phyloP scores from a whole-genome alignment of 2,797 vertebrate species.

The Petrocephalus sullivani region DNA sequence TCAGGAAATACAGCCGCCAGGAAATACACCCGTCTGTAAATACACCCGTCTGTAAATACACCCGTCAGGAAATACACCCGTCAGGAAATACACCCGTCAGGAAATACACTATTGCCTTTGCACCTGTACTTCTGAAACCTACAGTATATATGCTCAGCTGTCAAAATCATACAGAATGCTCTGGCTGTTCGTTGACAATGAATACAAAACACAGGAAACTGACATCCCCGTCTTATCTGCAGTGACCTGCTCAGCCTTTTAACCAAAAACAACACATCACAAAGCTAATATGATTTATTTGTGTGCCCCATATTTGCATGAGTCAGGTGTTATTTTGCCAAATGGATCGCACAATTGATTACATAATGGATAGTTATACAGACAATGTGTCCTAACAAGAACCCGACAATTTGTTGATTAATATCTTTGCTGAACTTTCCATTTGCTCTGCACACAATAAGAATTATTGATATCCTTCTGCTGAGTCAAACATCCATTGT shows the following conservation, averaged over 20 bases:
- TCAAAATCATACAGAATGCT: neutral
- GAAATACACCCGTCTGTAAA: too few species aligned
- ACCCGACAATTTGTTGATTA: constrained; percentile 40
- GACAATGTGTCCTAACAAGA: constrained; percentile 32
- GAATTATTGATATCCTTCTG: constrained; percentile 31
- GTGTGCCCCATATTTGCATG: constrained; percentile 32
- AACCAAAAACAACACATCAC: neutral
- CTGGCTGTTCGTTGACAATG: neutral
- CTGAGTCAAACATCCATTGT: constrained; percentile 34
- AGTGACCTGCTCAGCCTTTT: constrained; percentile 19
- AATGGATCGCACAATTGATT: constrained; percentile 41
- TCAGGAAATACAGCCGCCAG: too few species aligned
- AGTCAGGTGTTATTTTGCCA: constrained; percentile 44
- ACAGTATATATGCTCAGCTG: neutral
- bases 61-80: too few species aligned
- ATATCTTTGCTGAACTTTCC: constrained; percentile 43
- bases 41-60: neutral
- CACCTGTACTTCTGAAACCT: neutral
- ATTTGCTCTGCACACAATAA: constrained; percentile 34
- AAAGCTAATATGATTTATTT: constrained; percentile 36
- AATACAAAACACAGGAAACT: neutral
- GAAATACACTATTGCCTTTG: neutral
- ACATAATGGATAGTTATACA: constrained; percentile 45
- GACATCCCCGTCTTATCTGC: neutral
- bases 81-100: too few species aligned